A percentile compares a stretch with the other conserved stretches of the same genome.
Evolutionary conservation across 1,140 invertebrate species (phyloP).

Genomic region (Sarcophaga peregrina): DNA sequence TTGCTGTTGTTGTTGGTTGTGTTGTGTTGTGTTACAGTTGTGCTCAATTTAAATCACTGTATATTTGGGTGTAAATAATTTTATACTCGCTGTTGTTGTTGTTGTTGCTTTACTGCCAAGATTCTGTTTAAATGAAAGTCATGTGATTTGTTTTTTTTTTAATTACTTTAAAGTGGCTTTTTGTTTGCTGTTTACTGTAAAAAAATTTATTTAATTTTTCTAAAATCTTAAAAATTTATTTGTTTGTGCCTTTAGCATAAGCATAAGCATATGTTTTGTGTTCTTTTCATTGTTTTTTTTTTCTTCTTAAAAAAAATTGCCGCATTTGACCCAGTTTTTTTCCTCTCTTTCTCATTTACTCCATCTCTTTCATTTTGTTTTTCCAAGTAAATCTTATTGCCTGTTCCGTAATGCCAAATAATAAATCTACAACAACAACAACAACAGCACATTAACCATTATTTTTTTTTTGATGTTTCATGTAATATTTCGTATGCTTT

Average conservation of each 20-base stretch:
- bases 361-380: no score
- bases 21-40: background rate
- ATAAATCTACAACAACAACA: no score
- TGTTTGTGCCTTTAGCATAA: no score
- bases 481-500: no score
- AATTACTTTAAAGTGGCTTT: background rate
- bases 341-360: background rate
- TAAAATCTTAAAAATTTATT: background rate
- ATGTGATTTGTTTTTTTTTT: background rate
- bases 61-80: background rate
- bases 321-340: constrained; percentile 17
- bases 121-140: background rate
- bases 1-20: background rate
- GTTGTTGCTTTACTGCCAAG: no score
- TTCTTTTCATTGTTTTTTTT: background rate
- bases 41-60: background rate
- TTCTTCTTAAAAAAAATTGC: background rate
- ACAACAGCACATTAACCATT: no score
- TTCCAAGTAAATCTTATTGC: no score
- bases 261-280: no score
- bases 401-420: no score
- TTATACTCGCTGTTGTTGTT: background rate
- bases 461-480: no score
- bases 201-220: background rate
- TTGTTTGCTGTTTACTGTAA: background rate